Evolutionary conservation across 2,113 vertebrate genomes (phyloP), one percentile per base, ranked within the genome.

Genomic region (Mustela lutreola): DNA sequence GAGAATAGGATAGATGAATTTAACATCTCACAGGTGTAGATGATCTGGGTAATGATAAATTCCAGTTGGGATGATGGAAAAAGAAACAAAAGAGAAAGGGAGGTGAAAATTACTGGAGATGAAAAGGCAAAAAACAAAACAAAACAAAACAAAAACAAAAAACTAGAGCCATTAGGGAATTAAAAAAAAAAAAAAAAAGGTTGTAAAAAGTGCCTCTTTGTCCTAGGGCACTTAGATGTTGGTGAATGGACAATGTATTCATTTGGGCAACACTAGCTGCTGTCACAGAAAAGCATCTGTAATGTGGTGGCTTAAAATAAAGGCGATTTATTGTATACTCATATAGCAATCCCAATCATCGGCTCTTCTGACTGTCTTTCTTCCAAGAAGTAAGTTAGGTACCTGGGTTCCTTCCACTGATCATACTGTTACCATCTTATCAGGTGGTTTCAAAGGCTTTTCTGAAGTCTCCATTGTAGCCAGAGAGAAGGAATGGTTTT

Each of bases 121-220:
- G 4, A 93, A 83, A 90, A 76, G 18, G 1, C 60, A 48, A 95
- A 95, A 45, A 93, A 16, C 4, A 12, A 50, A 50, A 50, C 4
- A 12, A 50, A 50, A 50, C 48, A 50, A 50, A 95, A 95, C 93
- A 95, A 76, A 93, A 93, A 19, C 7, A 95, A 95, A 76, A 93
- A 19, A 5, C 19, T 39, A 76, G 39, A 84, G 48, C 22, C 5
- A 26, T 73, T 81, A 48, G 6, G 28, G 15, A 31, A 82, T 87
- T 39, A 24, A 70, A 56, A 19, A 70, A 19, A 36, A 63, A 36
- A 63, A 76, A 42, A 39, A 73, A 31, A 63, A 63, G 12, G 18
- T 56, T 19, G 1, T 0, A 58, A 94, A 88, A 78, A 24, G 3
- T 76, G 11, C 11, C 21, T 75, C 39, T 75, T 70, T n/a, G 15